phyloP scores from a whole-genome alignment of 2,797 vertebrate genomes.

The Chaetodon trifasciatus region DNA sequence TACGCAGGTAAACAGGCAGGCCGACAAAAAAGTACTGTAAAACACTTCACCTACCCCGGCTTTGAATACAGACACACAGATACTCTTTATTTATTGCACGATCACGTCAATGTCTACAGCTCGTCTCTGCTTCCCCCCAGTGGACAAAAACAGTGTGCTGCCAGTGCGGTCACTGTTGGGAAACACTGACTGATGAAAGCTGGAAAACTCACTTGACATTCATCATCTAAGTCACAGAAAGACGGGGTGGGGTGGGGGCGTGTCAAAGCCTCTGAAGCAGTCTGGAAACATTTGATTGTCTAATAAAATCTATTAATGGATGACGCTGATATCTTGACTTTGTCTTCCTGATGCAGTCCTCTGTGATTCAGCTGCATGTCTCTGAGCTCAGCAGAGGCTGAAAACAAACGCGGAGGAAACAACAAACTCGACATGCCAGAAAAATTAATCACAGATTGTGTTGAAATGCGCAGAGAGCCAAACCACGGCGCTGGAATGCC shows the following conservation, averaged over 20 bases:
- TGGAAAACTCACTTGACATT: slow-evolving; percentile 15
- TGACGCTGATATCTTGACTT: not conserved
- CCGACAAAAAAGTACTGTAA: too few relatives aligned
- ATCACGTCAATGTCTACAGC: too few relatives aligned
- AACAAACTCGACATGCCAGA: slow-evolving; percentile 21
- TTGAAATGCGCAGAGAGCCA: slow-evolving; percentile 10
- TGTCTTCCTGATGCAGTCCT: not conserved
- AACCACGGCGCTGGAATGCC: not conserved
- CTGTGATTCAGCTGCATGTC: not conserved
- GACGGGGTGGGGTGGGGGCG: not conserved
- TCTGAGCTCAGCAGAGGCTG: not conserved
- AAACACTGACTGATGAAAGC: not conserved
- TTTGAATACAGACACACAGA: too few relatives aligned
- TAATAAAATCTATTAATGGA: not conserved
- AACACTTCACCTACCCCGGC: too few relatives aligned
- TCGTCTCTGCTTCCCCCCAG: too few relatives aligned
- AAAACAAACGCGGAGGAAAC: not conserved
- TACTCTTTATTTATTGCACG: too few relatives aligned
- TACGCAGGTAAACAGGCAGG: too few relatives aligned
- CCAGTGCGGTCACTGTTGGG: not conserved
- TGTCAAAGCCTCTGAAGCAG: not conserved
- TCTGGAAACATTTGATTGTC: not conserved
- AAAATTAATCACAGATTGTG: slow-evolving; percentile 45
- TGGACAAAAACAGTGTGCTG: too few relatives aligned
- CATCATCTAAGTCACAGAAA: not conserved